Evolutionary conservation across 2,113 vertebrate genomes (phyloP), one percentile per base, ranked within the genome.

Genomic region (Eptesicus fuscus): DNA sequence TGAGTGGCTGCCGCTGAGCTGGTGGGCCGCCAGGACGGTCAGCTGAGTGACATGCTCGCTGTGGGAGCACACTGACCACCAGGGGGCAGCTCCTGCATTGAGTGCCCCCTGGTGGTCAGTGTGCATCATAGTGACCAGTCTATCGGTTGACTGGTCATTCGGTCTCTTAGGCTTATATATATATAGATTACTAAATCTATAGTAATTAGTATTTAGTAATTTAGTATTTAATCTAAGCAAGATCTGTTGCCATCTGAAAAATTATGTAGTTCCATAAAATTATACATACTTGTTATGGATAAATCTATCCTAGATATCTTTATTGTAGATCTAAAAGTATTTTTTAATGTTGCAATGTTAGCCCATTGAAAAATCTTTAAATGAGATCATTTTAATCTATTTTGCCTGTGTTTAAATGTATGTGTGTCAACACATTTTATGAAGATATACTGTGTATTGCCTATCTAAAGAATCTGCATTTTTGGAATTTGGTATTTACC

Each of bases 181-280:
- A 51, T 59, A 59, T 59, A 56, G 20, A 85, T 49, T 87, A 87
- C 56, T 71, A 16, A 65, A 92, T 51, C n/a, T n/a, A n/a, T n/a
- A n/a, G n/a, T n/a, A n/a, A n/a, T n/a, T n/a, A n/a, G n/a, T n/a
- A n/a, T n/a, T n/a, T n/a, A n/a, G n/a, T n/a, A n/a, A n/a, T n/a
- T n/a, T 59, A 90, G 7, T 79, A 77, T 76, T 73, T 92, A 79
- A 83, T 35, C 20, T 79, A 92, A 93, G 22, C 53, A 86, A 76
- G 30, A 65, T 76, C 44, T 90, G 25, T 91, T 80, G 47, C 71
- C 47, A 51, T 79, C 61, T 96, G 71, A 86, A 87, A 95, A 95
- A 37, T 69, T 32, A 82, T 28, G 22, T 76, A 35, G 25, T 71
- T 93, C 30, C 40, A 67, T 83, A 85, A 91, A 95, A 40, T 40